Percentiles rank a stretch among this genome's conserved stretches.
Conservation (phyloP, 2,888 invertebrate genomes). For the Idaea straminata region DNA sequence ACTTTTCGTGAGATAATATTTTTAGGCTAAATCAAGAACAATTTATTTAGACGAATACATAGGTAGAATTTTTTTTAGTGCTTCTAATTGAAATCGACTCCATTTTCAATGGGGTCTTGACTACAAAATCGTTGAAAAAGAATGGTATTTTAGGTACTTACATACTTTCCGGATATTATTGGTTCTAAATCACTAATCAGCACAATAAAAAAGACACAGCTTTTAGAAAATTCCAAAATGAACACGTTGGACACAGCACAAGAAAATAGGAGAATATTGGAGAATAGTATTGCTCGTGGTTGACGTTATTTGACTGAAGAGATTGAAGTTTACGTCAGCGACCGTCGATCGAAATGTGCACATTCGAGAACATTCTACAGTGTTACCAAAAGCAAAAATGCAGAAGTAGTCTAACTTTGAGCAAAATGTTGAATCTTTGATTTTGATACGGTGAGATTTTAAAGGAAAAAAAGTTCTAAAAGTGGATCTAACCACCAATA, state of each 20-base stretch:
- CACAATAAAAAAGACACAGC: not conserved
- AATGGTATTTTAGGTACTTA: not conserved
- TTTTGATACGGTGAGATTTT: no score
- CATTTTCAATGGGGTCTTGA: conserved; percentile 8
- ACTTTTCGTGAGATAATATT: not conserved
- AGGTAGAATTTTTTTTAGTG: not conserved
- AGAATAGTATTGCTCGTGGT: conserved; percentile 26
- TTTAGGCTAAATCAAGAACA: not conserved
- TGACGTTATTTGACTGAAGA: conserved; percentile 33
- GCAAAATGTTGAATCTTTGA: not conserved
- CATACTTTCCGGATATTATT: not conserved
- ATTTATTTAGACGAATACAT: not conserved
- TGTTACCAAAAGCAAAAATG: conserved; percentile 3
- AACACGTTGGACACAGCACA: conserved; percentile 26
- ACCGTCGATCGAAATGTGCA: conserved; percentile 26
- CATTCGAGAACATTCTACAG: conserved; percentile 46
- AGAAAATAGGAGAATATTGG: conserved; percentile 2
- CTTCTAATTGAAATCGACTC: conserved; percentile 5
- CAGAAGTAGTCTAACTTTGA: not conserved
- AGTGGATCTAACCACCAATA: no score
- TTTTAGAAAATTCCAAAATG: conserved; percentile 28
- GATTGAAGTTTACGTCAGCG: conserved; percentile 12
- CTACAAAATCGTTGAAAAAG: not conserved
- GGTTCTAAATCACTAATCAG: not conserved
- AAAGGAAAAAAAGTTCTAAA: no score